Evolutionary conservation across 1,140 invertebrate species (phyloP).

Genomic region (Pseudomyrmex concolor): DNA sequence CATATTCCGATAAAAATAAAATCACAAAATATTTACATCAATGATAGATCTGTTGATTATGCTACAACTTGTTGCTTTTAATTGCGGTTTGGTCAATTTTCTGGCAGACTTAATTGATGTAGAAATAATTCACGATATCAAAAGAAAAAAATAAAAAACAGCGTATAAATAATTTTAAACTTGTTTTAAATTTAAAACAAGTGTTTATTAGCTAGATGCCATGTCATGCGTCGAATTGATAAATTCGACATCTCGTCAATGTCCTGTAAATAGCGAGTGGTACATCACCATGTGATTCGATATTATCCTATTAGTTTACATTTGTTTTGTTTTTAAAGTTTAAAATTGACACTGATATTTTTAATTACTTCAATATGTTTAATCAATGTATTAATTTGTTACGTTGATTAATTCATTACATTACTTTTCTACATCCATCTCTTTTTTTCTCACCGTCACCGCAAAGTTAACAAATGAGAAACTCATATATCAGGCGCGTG

Average conservation of each 20-base stretch:
- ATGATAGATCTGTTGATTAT: background rate
- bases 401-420: background rate
- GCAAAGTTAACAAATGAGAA: slow-evolving; percentile 30
- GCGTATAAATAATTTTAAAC: no score
- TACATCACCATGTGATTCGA: background rate
- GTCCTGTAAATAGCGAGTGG: background rate
- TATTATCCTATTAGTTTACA: background rate
- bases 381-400: background rate
- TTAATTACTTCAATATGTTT: background rate
- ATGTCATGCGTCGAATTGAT: background rate
- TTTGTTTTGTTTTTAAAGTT: background rate
- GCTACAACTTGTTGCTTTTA: background rate
- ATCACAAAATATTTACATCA: slow-evolving; percentile 28
- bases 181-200: no score
- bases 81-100: background rate
- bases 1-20: slow-evolving; percentile 11
- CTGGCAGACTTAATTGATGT: background rate
- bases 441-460: background rate
- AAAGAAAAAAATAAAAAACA: no score
- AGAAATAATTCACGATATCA: slow-evolving; percentile 1
- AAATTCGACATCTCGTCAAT: background rate
- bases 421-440: background rate
- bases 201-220: no score
- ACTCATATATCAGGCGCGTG: background rate
- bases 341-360: background rate